Percentiles rank a stretch among this genome's conserved stretches.
Evolutionary conservation across 2,888 invertebrate genomes (phyloP).

Genomic region (Agrilus mali): DNA sequence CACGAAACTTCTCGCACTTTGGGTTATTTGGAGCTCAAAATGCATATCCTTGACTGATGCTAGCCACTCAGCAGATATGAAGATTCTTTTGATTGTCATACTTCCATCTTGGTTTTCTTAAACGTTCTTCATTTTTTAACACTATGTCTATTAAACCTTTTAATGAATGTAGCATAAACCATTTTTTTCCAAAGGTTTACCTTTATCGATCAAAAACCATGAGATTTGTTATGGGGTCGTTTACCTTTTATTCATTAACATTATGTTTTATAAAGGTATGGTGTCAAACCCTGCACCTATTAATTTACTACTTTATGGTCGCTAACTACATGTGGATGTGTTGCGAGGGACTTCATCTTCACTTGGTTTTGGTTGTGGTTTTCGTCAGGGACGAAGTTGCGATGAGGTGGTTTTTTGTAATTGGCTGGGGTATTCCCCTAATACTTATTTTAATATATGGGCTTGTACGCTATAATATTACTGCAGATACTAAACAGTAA

Average conservation of each 20-base stretch:
- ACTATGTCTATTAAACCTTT: too few species aligned
- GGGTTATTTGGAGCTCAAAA: too few species aligned
- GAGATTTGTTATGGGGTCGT: too few species aligned
- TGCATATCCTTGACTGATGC: too few species aligned
- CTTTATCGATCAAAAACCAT: too few species aligned
- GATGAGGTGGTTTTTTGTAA: conserved; percentile 51
- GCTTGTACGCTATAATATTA: conserved; percentile 30
- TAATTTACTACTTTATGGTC: conserved; percentile 56
- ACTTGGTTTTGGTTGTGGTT: conserved; percentile 63
- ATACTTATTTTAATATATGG: conserved; percentile 38
- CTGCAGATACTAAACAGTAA: conserved; percentile 44
- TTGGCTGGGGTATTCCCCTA: conserved; percentile 56
- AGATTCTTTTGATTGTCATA: too few species aligned
- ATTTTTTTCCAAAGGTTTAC: neutral
- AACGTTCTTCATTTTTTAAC: too few species aligned
- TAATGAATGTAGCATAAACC: neutral
- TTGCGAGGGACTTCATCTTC: conserved; percentile 64
- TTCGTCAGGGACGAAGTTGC: conserved; percentile 61
- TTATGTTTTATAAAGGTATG: conserved; percentile 40
- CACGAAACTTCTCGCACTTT: too few species aligned
- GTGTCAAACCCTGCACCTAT: conserved; percentile 56
- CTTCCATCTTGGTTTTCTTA: too few species aligned
- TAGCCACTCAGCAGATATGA: too few species aligned
- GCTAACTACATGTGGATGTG: conserved; percentile 81
- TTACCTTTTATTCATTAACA: neutral